Base-by-base conservation (phyloP, 2,113 vertebrate species). In the Lontra canadensis region DNA sequence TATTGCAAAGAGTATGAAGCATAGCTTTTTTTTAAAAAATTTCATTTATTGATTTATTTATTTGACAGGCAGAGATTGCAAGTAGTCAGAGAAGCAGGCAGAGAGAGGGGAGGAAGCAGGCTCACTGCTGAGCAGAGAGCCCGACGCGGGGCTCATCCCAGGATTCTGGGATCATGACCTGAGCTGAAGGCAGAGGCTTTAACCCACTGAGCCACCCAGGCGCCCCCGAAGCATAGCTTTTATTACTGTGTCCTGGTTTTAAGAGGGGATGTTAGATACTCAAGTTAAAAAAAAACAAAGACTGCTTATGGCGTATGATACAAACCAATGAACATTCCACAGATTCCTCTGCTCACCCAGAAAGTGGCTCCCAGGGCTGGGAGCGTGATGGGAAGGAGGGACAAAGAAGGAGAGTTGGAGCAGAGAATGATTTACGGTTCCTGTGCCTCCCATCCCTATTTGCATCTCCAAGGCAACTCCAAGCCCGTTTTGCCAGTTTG, bases 251-350 rank as follows among this genome's bases (percentile, higher is more conserved):
- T n/a, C 39, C 9, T 18, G 13, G 14, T 89, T 93, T 82, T 94
- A 91, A 86, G 82, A 80, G 21, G 21, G 14, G 74, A 34, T 85
- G 8, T 91, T 63, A 69, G 49, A 34, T 44, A 88, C 57, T 85
- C 52, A 88, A 76, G 4, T 92, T 81, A 52, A 59, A 73, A 83
- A 42, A 39, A 84, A 39, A 61, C 65, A 49, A 55, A 94, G 85
- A 31, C 49, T 23, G n/a, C 63, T 71, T 74, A 76, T 69, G 79
- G 69, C 8, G 69, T 80, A 78, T 36, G 61, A 61, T 3, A 76
- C 85, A 73, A 92, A 65, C 61, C 42, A 89, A 86, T 10, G 36
- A 84, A 65, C 89, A 96, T 89, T 57, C 82, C 85, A 80, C 39
- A 57, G 76, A 89, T 25, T 67, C 83, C 82, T 95, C 79, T 90